Base-by-base conservation (phyloP, 2,888 invertebrate species). In the Chrysolina oricalcia region DNA sequence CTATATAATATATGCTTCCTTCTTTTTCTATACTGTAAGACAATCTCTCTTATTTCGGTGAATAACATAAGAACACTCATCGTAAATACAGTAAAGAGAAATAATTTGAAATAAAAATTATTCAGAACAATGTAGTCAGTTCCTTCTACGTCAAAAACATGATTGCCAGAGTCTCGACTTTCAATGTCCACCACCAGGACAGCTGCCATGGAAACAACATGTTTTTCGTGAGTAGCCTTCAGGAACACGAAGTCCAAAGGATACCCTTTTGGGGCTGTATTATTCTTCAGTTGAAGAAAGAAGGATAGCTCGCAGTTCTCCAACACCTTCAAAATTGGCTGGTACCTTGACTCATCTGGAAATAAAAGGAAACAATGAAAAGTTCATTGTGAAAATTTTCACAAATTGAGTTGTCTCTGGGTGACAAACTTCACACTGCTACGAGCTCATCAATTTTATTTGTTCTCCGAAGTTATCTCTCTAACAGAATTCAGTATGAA, bases 81-180 rank as follows among this genome's bases (percentile, higher is more conserved):
- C 1, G 77, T 13, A 6, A 78, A 72, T 1, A 82, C 69, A 11
- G 75, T 13, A 1, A 59, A 64, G 15, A 83, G 75, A 23, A 80
- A 80, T 50, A 79, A 56, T 59, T 81, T 81, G 53, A 81, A 78
- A 59, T 81, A 78, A n/a, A 73, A 80, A 62, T 79, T 80, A 64
- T 83, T 80, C n/a, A 81, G 59, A 23, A 83, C 72, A 15, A 83
- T 77, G 59, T 81, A 83, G 21, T 76, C 76, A 1, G 72, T 73
- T 13, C 76, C 76, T 21, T 80, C 72, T 1, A 76, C 68, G 40
- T 71, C 74, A 23, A 77, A 76, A 13, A 76, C 63, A 2, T 76
- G 48, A 23, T 63, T 74, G 46, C 71, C 21, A 21, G 76, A 62
- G 11, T 75, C 74, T 15, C 70, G 64, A 43, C 68, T 43, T 4